These are phyloP conservation scores for Urosaurus nigricauda DNA, from an alignment of 2,797 vertebrate species.

Conservation along the genomic window DNA sequence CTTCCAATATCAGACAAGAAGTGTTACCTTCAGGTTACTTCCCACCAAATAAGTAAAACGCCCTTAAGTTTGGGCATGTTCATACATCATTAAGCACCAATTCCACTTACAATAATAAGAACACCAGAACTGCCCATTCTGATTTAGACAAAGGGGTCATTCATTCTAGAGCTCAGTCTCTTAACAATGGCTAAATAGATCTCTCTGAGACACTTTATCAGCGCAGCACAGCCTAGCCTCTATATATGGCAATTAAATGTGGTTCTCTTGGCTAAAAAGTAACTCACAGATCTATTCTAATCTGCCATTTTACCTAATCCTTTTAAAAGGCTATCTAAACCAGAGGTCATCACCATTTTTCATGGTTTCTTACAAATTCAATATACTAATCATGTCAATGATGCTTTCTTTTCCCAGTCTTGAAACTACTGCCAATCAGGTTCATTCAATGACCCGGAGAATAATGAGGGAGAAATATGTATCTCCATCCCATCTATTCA, in stretches of 20 bases:
- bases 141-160: background rate
- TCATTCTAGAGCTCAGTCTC: background rate
- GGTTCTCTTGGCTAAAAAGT: background rate
- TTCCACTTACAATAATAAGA: background rate
- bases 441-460: background rate
- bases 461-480: background rate
- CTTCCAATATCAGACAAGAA: too few relatives aligned
- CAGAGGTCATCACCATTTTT: background rate
- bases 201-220: background rate
- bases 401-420: background rate
- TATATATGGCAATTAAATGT: background rate
- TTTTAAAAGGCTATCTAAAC: too few relatives aligned
- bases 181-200: background rate
- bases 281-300: too few relatives aligned
- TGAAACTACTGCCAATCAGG: background rate
- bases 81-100: background rate
- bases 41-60: background rate
- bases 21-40: background rate
- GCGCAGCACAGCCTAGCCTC: too few relatives aligned
- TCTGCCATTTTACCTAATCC: background rate
- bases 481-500: background rate
- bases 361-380: background rate
- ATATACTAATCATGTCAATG: too few relatives aligned
- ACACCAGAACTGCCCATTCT: background rate
- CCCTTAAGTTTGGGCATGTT: background rate